Percentiles rank a stretch among this genome's conserved stretches.
Evolutionary conservation across 2,797 vertebrate genomes (phyloP).

Genomic region (Premnoplex brunnescens): DNA sequence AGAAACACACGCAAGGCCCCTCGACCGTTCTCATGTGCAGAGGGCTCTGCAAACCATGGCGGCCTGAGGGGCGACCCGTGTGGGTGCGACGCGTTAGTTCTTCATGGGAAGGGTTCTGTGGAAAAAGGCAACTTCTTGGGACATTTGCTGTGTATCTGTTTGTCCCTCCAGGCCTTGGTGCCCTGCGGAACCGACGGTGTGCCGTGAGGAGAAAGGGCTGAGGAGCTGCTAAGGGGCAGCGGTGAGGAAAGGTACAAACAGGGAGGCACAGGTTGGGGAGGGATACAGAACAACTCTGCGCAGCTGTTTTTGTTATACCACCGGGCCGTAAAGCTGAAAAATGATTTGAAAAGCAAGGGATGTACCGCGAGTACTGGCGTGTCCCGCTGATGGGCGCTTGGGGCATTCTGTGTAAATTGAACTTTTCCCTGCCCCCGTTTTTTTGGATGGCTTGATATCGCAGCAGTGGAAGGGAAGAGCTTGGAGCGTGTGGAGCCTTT

Average conservation of each 20-base stretch:
- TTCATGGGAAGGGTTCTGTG: not conserved
- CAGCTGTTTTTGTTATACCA: slow-evolving; percentile 67
- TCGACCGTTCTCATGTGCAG: rapidly evolving
- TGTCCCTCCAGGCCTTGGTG: not conserved
- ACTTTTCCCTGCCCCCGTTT: not conserved
- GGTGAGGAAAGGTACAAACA: not conserved
- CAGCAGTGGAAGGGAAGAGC: slow-evolving; percentile 54
- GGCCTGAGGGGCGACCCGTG: rapidly evolving
- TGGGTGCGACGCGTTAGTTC: rapidly evolving
- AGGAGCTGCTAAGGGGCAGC: not conserved
- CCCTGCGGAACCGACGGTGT: rapidly evolving
- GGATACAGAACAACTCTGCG: not conserved
- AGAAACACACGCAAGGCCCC: rapidly evolving
- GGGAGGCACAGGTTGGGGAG: not conserved
- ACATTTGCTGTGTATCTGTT: rapidly evolving
- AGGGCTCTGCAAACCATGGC: not conserved
- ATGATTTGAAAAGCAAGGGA: slow-evolving; percentile 29
- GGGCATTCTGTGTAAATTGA: slow-evolving; percentile 59
- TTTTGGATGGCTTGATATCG: slow-evolving; percentile 34
- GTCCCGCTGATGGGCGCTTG: not conserved
- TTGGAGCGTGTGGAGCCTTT: slow-evolving; percentile 6
- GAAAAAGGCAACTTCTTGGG: not conserved
- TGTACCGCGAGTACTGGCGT: not conserved
- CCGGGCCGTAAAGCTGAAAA: slow-evolving; percentile 39
- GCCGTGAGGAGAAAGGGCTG: not conserved